phyloP scores from a whole-genome alignment of 2,113 vertebrate genomes.

The Podarcis muralis region DNA sequence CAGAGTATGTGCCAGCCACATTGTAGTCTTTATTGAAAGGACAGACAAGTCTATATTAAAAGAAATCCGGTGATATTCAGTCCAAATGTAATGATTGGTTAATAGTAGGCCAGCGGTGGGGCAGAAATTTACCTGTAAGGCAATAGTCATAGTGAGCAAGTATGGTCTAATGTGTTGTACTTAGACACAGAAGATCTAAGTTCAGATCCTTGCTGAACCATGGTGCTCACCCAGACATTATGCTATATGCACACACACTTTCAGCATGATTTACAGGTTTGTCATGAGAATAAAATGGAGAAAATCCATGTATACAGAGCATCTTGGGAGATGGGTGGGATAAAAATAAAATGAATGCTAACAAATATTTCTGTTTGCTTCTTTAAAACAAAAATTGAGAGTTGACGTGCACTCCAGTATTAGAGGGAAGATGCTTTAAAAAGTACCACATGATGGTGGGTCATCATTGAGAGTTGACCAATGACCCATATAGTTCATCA shows the following conservation, averaged over 20 bases:
- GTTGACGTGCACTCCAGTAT: too few species aligned
- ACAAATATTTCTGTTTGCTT: neutral
- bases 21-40: neutral
- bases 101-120: too few species aligned
- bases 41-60: neutral
- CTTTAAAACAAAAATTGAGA: neutral
- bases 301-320: neutral
- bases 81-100: neutral
- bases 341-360: neutral
- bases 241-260: neutral
- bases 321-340: neutral
- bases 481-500: too few species aligned
- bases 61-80: neutral
- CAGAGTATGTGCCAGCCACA: neutral
- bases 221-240: neutral
- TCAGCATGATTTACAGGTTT: neutral
- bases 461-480: neutral
- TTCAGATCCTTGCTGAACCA: neutral
- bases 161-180: neutral
- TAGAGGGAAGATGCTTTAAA: neutral
- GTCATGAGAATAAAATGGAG: neutral
- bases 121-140: neutral
- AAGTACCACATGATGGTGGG: neutral
- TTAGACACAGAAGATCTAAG: neutral
- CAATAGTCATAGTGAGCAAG: neutral